phyloP scores from a whole-genome alignment of 2,888 invertebrate genomes.

The Eulithis prunata region DNA sequence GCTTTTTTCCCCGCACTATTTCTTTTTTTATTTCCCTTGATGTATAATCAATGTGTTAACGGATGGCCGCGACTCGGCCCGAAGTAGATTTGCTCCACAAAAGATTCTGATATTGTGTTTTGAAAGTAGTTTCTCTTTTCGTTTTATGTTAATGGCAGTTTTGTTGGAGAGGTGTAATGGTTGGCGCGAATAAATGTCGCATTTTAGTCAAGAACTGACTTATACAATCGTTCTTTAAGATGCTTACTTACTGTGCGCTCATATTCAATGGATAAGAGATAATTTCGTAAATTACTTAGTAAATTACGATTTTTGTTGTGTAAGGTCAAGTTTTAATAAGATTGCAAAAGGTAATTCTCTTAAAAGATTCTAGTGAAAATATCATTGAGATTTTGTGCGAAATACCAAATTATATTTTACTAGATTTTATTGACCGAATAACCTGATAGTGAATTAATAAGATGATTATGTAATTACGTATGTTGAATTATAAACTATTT shows the following conservation, averaged over 20 bases:
- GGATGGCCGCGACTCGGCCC: conserved; percentile 77
- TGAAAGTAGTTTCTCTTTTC: conserved; percentile 81
- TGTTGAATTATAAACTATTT: too few relatives aligned
- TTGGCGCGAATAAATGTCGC: conserved; percentile 73
- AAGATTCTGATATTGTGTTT: conserved; percentile 82
- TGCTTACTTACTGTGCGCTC: conserved; percentile 36
- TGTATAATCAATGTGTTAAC: conserved; percentile 84
- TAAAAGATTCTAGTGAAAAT: too few relatives aligned
- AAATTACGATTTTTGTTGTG: conserved; percentile 28
- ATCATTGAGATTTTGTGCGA: too few relatives aligned
- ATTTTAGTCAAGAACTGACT: conserved; percentile 59
- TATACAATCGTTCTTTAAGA: conserved; percentile 60
- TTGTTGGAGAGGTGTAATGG: conserved; percentile 74
- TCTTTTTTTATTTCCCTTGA: conserved; percentile 81
- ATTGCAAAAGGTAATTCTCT: too few relatives aligned
- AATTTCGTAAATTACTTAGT: conserved; percentile 48
- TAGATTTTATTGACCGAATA: too few relatives aligned
- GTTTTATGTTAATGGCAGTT: conserved; percentile 81
- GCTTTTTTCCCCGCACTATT: conserved; percentile 77
- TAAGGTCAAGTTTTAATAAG: background rate
- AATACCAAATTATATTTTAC: too few relatives aligned
- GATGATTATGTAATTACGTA: too few relatives aligned
- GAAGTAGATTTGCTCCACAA: conserved; percentile 82
- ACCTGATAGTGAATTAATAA: too few relatives aligned
- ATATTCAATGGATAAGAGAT: conserved; percentile 48